Evolutionary conservation across 2,888 invertebrate species (phyloP), one percentile per base, ranked within the genome.

Genomic region (Rotaria magnacalcarata): DNA sequence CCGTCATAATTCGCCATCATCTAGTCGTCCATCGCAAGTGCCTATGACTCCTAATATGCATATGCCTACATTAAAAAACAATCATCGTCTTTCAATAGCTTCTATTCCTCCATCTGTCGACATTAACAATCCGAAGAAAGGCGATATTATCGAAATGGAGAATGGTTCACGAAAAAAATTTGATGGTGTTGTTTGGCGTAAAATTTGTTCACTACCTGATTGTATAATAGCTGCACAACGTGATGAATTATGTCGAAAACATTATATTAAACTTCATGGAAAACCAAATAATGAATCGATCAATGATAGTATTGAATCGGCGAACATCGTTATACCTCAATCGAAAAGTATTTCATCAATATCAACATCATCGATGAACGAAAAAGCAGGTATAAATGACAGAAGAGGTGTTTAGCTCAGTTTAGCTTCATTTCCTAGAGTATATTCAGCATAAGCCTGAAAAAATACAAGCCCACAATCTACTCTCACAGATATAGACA

Each of bases 121-220:
- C 47, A 43, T 80, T 21, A n/a, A 47, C n/a, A 43, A 80, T n/a
- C 80, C 80, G n/a, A 80, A 43, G 19, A 80, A 80, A 47, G 80
- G 80, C 47, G 80, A 80, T n/a, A 47, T 80, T 47, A 47, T 80
- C n/a, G n/a, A n/a, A 47, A 47, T 80, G 47, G 80, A 41, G 24
- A 80, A 80, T n/a, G 80, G 80, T 24, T 47, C 80, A 47, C 80
- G 47, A 24, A 80, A 80, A 47, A 80, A 80, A n/a, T 80, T 80
- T 24, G 80, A 80, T 80, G 80, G 80, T 47, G 47, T 80, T 47
- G 34, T 80, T 47, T 80, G 80, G 80, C 47, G 80, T n/a, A 80
- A 80, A 47, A 80, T 47, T 47, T 80, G 80, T 47, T 80, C 80
- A n/a, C 3, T 80, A 11, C 47, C 80, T 80, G 24, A 19, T 80